Base-by-base conservation (phyloP, 1,140 invertebrate species). In the Ephestia elutella region DNA sequence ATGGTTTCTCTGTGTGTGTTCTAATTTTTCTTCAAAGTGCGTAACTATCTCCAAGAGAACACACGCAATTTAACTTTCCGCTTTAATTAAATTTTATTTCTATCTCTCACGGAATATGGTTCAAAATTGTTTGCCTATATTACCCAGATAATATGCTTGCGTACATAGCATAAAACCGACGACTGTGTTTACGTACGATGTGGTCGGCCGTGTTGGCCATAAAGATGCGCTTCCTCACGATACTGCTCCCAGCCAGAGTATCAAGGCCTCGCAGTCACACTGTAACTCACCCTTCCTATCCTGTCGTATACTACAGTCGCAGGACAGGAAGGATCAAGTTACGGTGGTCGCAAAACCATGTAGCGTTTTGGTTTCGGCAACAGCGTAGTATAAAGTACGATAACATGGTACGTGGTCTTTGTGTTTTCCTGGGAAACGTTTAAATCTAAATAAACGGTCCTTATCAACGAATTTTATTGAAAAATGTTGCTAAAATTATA, bases 361-460 rank as follows among this genome's bases (percentile, higher is more conserved):
- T 71, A 73, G 60, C 59, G 69, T 78, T 78, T 44, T 15, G 38
- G 38, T 44, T 44, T 44, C 70, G 66, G 70, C 73, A 73, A 74
- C 62, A 71, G 62, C 69, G 68, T 60, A 65, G 77, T 80, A 82
- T 84, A 84, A 82, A 80, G 78, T 73, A 75, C 57, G 73, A 80
- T 80, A 80, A 75, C 77, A 77, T 66, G 60, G 55, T 70, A 17
- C 38, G 72, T 59, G 70, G 68, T 75, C 70, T 71, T 68, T 66
- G 66, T 67, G 68, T 70, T 67, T 74, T 70, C 65, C 66, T 65
- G 60, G 65, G 68, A 59, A 54, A 2, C 53, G 59, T 60, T 60
- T 60, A 55, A 60, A 50, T 53, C 48, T 20, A 19, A 13, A 50
- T 28, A 50, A 17, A n/a, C 13, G 38, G 13, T 11, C 9, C 9